phyloP scores from a whole-genome alignment of 2,113 vertebrate species.

The Anolis sagrei region DNA sequence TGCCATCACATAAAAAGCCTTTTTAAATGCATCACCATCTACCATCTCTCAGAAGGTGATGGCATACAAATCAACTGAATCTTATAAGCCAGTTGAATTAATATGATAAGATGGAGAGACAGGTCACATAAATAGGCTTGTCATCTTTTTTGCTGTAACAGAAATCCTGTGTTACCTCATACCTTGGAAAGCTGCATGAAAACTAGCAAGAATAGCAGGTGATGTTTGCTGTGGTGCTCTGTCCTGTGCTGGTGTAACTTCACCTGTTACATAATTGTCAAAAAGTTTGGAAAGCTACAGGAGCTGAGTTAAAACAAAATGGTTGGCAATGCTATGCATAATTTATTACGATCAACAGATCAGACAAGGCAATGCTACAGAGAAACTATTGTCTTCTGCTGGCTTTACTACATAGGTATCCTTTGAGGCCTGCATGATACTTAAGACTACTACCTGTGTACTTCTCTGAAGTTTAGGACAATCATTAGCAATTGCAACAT shows the following conservation, averaged over 20 bases:
- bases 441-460: background rate
- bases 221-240: background rate
- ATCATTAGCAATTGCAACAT: background rate
- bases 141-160: background rate
- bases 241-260: background rate
- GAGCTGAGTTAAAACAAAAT: background rate
- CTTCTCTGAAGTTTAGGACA: background rate
- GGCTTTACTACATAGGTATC: background rate
- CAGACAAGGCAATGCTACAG: no score
- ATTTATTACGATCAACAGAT: no score
- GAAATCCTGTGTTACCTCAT: background rate
- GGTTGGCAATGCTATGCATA: no score
- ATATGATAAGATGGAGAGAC: background rate
- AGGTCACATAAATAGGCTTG: background rate
- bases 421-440: background rate
- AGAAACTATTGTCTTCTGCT: background rate
- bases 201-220: background rate
- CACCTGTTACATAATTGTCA: background rate
- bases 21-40: background rate
- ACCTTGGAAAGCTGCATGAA: background rate
- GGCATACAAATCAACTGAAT: background rate
- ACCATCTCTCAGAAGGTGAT: background rate
- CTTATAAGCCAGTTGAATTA: background rate
- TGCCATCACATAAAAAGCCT: background rate
- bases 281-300: background rate